Evolutionary conservation across 2,113 vertebrate genomes (phyloP).

Genomic region (Numida meleagris): DNA sequence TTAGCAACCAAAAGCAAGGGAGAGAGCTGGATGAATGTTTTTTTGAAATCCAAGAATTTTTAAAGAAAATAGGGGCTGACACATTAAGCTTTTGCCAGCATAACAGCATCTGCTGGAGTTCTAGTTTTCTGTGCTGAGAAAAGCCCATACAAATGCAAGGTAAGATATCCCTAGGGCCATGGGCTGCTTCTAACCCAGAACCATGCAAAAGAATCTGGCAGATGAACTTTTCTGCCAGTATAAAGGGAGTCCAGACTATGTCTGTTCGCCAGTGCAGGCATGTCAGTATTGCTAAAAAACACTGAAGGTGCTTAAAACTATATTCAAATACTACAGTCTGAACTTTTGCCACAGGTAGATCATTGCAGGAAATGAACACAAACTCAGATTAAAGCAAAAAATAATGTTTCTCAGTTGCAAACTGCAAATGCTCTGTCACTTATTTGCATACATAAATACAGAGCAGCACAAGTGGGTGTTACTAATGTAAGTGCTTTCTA

Average conservation of each 20-base stretch:
- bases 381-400: neutral
- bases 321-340: constrained; percentile 47
- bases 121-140: neutral
- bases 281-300: constrained; percentile 7
- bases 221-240: neutral
- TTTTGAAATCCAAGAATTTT: constrained; percentile 33
- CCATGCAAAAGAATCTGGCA: neutral
- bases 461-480: constrained; percentile 40
- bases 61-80: constrained; percentile 11
- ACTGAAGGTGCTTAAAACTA: constrained; percentile 32
- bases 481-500: constrained; percentile 34
- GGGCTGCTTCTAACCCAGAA: neutral
- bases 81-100: neutral
- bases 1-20: constrained; percentile 55
- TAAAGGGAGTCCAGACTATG: neutral
- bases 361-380: neutral
- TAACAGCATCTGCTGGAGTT: neutral
- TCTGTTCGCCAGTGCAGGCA: constrained; percentile 21
- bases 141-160: neutral
- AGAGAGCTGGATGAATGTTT: neutral
- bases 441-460: constrained; percentile 47
- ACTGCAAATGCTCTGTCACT: constrained; percentile 31
- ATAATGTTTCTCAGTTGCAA: neutral
- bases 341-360: constrained; percentile 17
- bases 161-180: neutral